Percentiles rank a stretch among this genome's conserved stretches.
Evolutionary conservation across 2,113 vertebrate species (phyloP).

Genomic region (Calidris pugnax): DNA sequence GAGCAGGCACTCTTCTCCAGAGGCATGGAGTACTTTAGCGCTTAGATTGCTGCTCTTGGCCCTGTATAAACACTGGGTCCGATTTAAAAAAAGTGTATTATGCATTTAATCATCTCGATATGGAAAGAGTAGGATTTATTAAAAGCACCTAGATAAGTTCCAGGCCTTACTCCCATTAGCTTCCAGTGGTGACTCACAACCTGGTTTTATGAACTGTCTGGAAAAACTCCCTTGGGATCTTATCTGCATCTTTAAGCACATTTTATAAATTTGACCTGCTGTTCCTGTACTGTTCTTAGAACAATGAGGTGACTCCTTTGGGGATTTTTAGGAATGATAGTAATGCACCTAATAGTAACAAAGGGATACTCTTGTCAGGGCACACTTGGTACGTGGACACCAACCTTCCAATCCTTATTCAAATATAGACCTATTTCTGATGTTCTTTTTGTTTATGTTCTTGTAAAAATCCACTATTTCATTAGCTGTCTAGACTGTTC

Average conservation of each 20-base stretch:
- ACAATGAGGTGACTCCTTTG: neutral
- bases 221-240: constrained; percentile 24
- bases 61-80: neutral
- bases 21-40: neutral
- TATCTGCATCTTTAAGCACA: neutral
- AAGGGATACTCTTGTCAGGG: neutral
- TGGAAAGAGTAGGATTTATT: constrained; percentile 15
- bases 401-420: neutral
- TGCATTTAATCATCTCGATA: neutral
- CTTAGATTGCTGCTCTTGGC: constrained; percentile 22
- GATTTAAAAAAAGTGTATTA: neutral
- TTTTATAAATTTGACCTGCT: neutral
- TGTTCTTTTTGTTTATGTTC: neutral
- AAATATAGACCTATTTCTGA: neutral
- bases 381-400: neutral
- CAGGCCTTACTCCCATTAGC: constrained; percentile 11
- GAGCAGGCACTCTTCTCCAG: neutral
- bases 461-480: neutral
- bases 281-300: neutral
- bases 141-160: constrained; percentile 25
- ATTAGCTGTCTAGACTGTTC: neutral
- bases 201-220: constrained; percentile 19
- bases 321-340: neutral
- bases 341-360: neutral
- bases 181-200: neutral